Evolutionary conservation across 2,113 vertebrate species (phyloP), one percentile per base, ranked within the genome.

Genomic region (Tupaia chinensis): DNA sequence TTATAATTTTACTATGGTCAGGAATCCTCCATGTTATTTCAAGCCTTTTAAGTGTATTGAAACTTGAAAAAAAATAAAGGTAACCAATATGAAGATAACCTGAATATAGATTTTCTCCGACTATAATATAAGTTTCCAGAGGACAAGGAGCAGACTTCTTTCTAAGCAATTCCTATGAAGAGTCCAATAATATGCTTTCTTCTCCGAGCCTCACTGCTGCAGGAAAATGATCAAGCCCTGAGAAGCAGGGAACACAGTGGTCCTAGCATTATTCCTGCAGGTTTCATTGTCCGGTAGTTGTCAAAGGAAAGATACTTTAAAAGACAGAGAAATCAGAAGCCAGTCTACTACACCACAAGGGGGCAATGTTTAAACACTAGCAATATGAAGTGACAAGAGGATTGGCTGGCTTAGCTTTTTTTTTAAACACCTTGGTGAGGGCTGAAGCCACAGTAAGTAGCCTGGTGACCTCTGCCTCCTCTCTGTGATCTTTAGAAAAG

Each of bases 331-430:
- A 80, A 78, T 61, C 9, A 22, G 63, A 92, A 95, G 73, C 32
- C 32, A 84, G 5, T 60, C 60, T 29, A 58, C 27, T 70, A 16
- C 15, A 73, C 89, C 96, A 96, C 93, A 77, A 96, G 96, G 84
- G 94, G 97, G 93, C 95, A 69, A 9, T 80, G 32, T 94, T 22
- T 72, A 66, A 72, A 76, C 61, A 79, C n/a, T 9, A 73, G 73
- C 20, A 65, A 87, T 6, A 1, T 32, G 27, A 44, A 54, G 19
- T 63, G 25, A 68, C 25, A 32, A n/a, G 54, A 11, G 4, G 23
- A 29, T 80, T 66, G 66, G 94, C 58, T 25, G 58, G 76, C 15
- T 0, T 44, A 44, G n/a, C 91, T 54, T 54, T 23, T 72, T 79
- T 80, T 60, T 56, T 34, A 1, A 77, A 81, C 19, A 34, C 19